These are phyloP conservation scores for Hetaerina titia DNA, from an alignment of 2,888 invertebrate species.

Conservation along the genomic window DNA sequence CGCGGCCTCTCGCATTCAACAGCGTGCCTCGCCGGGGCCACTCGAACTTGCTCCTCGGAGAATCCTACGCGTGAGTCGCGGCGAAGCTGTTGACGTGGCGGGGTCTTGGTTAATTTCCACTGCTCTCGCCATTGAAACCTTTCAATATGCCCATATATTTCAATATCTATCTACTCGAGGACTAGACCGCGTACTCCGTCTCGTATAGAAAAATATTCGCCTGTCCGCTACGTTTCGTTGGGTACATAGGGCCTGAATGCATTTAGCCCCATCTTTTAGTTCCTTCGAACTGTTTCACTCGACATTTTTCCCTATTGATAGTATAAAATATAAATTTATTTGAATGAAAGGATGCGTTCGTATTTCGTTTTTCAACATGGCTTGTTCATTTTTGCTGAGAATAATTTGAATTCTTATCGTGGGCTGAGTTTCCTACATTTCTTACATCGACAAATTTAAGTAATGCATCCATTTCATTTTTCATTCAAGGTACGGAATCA, in stretches of 20 bases:
- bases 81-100: neutral
- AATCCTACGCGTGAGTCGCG: neutral
- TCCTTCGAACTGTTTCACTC: neutral
- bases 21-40: neutral
- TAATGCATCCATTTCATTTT: too few relatives aligned
- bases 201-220: neutral
- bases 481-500: too few relatives aligned
- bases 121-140: neutral
- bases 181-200: neutral
- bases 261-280: neutral
- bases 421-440: too few relatives aligned
- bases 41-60: neutral
- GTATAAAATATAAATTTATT: neutral
- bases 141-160: neutral
- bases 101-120: neutral
- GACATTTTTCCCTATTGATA: neutral
- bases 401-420: too few relatives aligned
- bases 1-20: neutral
- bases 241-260: neutral
- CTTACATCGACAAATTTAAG: too few relatives aligned
- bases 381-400: too few relatives aligned
- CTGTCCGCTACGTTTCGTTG: neutral
- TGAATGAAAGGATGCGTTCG: too few relatives aligned
- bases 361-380: too few relatives aligned
- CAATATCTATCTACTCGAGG: neutral